Base-by-base conservation (phyloP, 2,113 vertebrate species). In the Guaruba guarouba region DNA sequence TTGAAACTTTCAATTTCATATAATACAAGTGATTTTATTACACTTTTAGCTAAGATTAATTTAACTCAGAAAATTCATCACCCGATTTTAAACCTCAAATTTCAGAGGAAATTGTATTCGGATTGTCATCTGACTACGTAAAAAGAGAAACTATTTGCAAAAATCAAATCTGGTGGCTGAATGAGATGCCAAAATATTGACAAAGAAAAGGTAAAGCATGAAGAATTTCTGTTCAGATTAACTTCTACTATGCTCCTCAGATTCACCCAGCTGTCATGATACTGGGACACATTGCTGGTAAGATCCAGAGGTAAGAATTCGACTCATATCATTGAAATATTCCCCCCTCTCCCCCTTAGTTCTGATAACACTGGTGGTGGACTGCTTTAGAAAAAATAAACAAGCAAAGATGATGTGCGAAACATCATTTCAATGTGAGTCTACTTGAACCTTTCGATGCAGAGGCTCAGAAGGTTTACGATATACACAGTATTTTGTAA, bases 401-500 rank as follows among this genome's bases (percentile, higher is more conserved):
- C 44, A 78, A 95, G 62, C 88, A 87, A 96, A 91, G 33, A 83
- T 87, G 94, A 97, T 55, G 86, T 92, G 69, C 64, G 66, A 95
- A 95, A 91, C 92, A 86, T 79, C 77, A 96, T 93, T 92, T 97
- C 92, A 91, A 81, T 62, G 71, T 57, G 46, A 92, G 95, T 97
- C 94, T 88, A 97, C 92, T 96, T 46, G 88, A 95, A 87, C 91
- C 91, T 92, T 97, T 92, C 80, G 85, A 96, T 3, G 96, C 91
- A 95, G 95, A 97, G 97, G 96, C 95, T 96, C 92, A 88, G 96
- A 91, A 93, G 70, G 64, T 97, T 95, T 95, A 97, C 76, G 25
- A 97, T 97, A 98, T 96, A 98, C 98, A 98, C 98, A 98, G 98
- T 98, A 98, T 98, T 96, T 97, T 98, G 98, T 98, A 97, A 90